These are phyloP conservation scores for Prosapia bicincta DNA, from an alignment of 2,888 invertebrate species.

Conservation along the genomic window DNA sequence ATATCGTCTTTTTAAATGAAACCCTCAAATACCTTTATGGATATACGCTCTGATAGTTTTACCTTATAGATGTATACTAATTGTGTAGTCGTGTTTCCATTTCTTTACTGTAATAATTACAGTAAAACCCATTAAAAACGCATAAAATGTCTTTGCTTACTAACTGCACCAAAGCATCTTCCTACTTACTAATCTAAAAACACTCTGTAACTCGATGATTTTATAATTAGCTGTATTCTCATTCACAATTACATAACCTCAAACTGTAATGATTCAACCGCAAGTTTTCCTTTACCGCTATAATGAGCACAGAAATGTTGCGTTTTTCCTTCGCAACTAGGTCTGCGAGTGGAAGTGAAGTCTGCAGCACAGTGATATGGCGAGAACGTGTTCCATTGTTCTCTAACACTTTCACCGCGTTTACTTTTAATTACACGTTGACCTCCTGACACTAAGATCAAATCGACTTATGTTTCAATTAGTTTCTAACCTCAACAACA, in stretches of 20 bases:
- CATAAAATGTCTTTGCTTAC: no score
- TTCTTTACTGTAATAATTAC: no score
- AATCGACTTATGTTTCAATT: neutral
- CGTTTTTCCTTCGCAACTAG: neutral
- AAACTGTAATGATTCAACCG: neutral
- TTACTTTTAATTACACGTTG: neutral
- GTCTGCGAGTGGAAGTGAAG: neutral
- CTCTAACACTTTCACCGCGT: neutral
- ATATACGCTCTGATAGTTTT: no score
- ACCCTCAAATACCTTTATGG: no score
- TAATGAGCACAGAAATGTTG: neutral
- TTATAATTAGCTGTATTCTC: neutral
- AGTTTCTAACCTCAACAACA: neutral
- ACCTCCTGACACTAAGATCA: neutral
- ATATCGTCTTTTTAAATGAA: no score
- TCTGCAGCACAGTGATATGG: neutral
- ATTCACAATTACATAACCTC: neutral
- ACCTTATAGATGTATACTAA: no score
- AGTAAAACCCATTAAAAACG: no score
- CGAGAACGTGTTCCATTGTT: neutral
- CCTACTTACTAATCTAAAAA: no score
- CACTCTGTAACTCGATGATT: no score
- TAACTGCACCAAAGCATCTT: no score
- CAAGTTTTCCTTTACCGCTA: neutral
- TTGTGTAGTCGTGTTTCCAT: no score